These are phyloP conservation scores for Portunus trituberculatus DNA, from an alignment of 1,140 invertebrate genomes.

Conservation along the genomic window DNA sequence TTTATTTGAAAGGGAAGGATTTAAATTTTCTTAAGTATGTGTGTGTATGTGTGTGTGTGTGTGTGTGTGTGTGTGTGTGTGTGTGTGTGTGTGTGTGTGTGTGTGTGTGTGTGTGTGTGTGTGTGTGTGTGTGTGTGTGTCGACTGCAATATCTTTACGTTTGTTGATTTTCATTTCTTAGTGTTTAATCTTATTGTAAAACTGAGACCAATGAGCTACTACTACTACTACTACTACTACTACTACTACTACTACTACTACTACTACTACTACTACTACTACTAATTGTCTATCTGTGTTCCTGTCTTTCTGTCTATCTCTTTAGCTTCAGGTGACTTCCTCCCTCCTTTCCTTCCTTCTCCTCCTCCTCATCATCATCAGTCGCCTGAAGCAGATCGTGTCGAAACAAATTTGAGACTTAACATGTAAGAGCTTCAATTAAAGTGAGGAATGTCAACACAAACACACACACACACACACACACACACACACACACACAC, in stretches of 20 bases:
- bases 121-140: no score
- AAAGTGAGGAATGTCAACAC: not conserved
- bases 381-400: not conserved
- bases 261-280: conserved; percentile 18
- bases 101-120: not conserved
- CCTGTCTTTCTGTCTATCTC: conserved; percentile 4
- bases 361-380: not conserved
- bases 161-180: not conserved
- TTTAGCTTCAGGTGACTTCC: not conserved
- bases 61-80: not conserved
- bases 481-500: not conserved
- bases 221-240: not conserved
- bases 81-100: not conserved
- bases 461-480: no score
- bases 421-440: not conserved
- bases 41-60: not conserved
- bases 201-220: not conserved
- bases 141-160: not conserved
- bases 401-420: not conserved
- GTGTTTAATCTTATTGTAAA: no score
- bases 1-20: no score
- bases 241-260: conserved; percentile 6
- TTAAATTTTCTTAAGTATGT: no score
- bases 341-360: no score
- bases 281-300: not conserved